phyloP scores from a whole-genome alignment of 35 echinoderm and acorn worm genomes.

The Chiridota heheva region DNA sequence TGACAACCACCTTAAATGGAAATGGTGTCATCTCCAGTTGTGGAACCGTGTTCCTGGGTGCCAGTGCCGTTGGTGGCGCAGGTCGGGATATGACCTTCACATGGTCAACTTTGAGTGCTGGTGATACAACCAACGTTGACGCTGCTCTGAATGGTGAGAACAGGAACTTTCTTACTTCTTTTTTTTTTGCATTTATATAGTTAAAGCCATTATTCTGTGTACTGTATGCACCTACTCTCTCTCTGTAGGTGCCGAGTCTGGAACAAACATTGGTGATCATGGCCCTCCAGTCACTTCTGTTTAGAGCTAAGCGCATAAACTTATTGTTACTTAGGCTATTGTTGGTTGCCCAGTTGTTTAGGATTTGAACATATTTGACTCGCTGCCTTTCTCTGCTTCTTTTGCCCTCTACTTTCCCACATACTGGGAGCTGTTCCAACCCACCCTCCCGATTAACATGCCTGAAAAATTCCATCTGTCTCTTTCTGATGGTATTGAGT shows the following conservation, averaged over 20 bases:
- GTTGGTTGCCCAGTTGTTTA: too few relatives aligned
- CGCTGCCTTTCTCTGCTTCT: too few relatives aligned
- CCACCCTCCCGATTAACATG: not conserved
- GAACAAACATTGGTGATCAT: too few relatives aligned
- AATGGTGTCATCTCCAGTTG: slow-evolving; percentile 35
- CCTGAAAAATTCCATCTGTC: too few relatives aligned
- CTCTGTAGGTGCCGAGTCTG: too few relatives aligned
- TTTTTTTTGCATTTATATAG: not conserved
- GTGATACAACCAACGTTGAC: slow-evolving; percentile 20
- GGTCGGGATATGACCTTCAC: slow-evolving; percentile 42
- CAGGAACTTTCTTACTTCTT: not conserved
- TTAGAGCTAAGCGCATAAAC: too few relatives aligned
- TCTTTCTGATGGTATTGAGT: too few relatives aligned
- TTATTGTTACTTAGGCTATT: too few relatives aligned
- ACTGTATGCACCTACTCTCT: not conserved
- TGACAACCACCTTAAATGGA: slow-evolving; percentile 28
- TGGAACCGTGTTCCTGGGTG: slow-evolving; percentile 35
- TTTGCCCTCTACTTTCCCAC: too few relatives aligned
- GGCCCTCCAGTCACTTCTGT: too few relatives aligned
- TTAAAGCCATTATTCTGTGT: not conserved
- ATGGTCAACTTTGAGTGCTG: slow-evolving; percentile 37
- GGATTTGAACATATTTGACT: too few relatives aligned
- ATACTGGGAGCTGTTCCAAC: too few relatives aligned
- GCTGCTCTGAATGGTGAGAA: slow-evolving; percentile 13
- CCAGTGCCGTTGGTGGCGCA: slow-evolving; percentile 43